Conservation (phyloP, 2,797 vertebrate species). For the Xiphorhynchus erythropygius region DNA sequence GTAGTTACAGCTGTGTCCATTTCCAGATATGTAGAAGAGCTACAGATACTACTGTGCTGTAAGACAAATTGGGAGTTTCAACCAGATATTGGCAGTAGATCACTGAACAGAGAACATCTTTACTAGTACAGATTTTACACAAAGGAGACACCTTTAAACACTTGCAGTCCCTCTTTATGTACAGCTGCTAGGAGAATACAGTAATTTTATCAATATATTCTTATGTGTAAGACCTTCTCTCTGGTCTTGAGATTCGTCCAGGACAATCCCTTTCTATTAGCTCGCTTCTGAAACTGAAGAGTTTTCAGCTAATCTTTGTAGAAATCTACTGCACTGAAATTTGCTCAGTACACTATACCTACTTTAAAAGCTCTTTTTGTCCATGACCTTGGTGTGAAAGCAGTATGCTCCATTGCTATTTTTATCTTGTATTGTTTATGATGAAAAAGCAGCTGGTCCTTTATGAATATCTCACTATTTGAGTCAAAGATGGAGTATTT, state of each 20-base stretch:
- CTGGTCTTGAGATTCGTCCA: neutral
- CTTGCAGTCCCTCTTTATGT: neutral
- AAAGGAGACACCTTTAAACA: neutral
- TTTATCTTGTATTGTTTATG: neutral
- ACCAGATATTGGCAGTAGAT: neutral
- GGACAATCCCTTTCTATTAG: neutral
- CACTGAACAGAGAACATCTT: neutral
- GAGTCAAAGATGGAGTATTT: conserved; percentile 5
- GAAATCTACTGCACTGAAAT: neutral
- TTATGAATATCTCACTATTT: conserved; percentile 20
- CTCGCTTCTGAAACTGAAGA: neutral
- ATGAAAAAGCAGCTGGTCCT: conserved; percentile 42
- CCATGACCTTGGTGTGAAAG: conserved; percentile 20
- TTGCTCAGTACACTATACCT: neutral
- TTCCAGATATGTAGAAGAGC: neutral
- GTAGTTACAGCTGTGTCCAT: neutral
- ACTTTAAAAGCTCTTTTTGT: conserved; percentile 34
- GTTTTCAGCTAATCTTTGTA: neutral
- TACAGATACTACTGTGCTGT: neutral
- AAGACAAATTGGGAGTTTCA: neutral
- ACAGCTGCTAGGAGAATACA: neutral
- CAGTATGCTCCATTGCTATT: neutral
- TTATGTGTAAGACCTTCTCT: neutral
- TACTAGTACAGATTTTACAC: neutral
- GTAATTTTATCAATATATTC: neutral